Evolutionary conservation across 2,113 vertebrate species (phyloP).

Genomic region (Anolis carolinensis): DNA sequence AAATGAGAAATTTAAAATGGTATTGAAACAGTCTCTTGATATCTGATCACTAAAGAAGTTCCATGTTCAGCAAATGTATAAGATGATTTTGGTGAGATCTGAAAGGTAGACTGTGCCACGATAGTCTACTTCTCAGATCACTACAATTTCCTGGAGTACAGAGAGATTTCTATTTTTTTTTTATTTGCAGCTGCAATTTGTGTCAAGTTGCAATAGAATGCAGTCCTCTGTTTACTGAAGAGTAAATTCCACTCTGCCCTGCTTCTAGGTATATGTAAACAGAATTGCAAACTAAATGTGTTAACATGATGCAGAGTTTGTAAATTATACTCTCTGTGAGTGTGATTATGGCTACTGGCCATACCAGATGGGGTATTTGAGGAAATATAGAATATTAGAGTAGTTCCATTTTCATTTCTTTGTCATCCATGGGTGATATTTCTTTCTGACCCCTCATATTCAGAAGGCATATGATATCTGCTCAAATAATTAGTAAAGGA

Average conservation of each 20-base stretch:
- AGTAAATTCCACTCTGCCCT: too few species aligned
- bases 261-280: not conserved
- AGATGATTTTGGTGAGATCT: not conserved
- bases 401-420: not conserved
- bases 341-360: too few species aligned
- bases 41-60: not conserved
- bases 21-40: not conserved
- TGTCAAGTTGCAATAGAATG: too few species aligned
- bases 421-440: not conserved
- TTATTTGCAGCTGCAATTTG: not conserved
- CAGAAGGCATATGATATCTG: not conserved
- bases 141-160: not conserved
- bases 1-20: not conserved
- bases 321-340: not conserved
- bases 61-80: not conserved
- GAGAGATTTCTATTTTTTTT: not conserved
- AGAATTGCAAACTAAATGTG: not conserved
- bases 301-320: too few species aligned
- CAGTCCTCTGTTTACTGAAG: too few species aligned
- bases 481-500: not conserved
- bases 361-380: not conserved
- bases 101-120: not conserved
- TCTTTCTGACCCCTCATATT: not conserved
- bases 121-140: not conserved
- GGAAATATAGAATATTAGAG: too few species aligned